phyloP scores from a whole-genome alignment of 2,888 invertebrate species.

The Stramonita haemastoma region DNA sequence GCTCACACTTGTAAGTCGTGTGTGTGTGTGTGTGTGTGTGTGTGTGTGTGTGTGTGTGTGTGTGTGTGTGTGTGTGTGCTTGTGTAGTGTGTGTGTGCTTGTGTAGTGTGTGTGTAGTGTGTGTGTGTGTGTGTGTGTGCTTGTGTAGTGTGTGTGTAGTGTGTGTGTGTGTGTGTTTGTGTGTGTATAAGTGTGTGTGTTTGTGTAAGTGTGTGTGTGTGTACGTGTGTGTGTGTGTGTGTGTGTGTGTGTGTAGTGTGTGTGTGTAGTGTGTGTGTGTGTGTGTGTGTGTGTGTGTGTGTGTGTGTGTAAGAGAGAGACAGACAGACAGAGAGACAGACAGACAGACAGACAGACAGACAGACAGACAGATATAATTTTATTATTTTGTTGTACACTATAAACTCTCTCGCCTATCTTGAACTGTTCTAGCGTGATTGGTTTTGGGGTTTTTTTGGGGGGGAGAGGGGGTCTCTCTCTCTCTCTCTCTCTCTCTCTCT shows the following conservation, averaged over 20 bases:
- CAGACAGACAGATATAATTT: too few relatives aligned
- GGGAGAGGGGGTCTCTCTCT: not conserved
- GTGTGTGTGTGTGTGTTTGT: constrained; percentile 4
- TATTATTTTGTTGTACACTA: too few relatives aligned
- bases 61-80: not conserved
- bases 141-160: not conserved
- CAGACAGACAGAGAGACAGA: too few relatives aligned
- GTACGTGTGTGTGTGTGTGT: not conserved
- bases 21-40: not conserved
- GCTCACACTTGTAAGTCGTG: not conserved
- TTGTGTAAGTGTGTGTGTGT: not conserved
- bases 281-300: not conserved
- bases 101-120: not conserved
- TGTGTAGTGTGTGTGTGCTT: not conserved
- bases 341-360: too few relatives aligned
- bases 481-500: constrained; percentile 34
- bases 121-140: not conserved
- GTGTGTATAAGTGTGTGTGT: not conserved
- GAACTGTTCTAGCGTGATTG: too few relatives aligned
- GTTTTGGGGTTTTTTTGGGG: not conserved
- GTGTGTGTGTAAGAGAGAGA: not conserved
- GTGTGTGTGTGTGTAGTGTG: not conserved
- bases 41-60: not conserved
- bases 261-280: not conserved
- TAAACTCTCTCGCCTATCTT: too few relatives aligned